A percentile compares a stretch with the other conserved stretches of the same genome.
Evolutionary conservation across 1,140 invertebrate species (phyloP).

Genomic region (Ceratosolen solmsi): DNA sequence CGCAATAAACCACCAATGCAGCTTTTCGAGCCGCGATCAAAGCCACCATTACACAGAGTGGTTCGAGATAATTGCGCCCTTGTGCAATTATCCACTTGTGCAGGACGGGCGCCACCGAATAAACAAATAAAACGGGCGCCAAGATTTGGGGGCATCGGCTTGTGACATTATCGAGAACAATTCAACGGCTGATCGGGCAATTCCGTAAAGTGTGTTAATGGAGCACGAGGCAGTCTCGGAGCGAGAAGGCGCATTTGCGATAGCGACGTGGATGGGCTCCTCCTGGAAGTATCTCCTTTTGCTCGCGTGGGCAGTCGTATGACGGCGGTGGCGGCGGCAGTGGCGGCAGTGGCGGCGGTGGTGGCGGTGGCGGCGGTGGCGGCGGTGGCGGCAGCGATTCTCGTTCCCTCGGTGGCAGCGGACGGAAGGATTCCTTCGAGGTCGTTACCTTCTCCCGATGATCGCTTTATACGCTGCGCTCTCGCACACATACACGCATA

Average conservation of each 20-base stretch:
- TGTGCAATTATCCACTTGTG: not conserved
- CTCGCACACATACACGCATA: not conserved
- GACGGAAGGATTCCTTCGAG: constrained; percentile 52
- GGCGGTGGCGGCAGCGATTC: constrained; percentile 15
- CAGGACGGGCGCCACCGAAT: not conserved
- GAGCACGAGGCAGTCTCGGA: constrained; percentile 28
- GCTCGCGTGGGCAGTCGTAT: constrained; percentile 17
- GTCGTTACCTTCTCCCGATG: constrained; percentile 46
- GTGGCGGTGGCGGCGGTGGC: not conserved
- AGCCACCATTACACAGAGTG: not conserved
- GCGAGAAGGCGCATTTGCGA: constrained; percentile 31
- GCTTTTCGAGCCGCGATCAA: not conserved
- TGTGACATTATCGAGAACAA: not conserved
- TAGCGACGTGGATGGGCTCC: not conserved
- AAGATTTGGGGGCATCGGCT: too few species aligned
- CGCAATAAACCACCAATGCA: not conserved
- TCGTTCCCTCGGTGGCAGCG: constrained; percentile 32
- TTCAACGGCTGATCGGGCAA: not conserved
- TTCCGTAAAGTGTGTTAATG: constrained; percentile 47
- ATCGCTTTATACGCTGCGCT: constrained; percentile 28
- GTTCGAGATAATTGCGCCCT: not conserved
- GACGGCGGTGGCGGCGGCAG: constrained; percentile 2
- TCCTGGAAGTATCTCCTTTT: not conserved
- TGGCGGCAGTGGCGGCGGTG: not conserved
- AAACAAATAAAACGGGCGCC: not conserved